phyloP scores from a whole-genome alignment of 2,888 invertebrate genomes.

The Chesias legatella region DNA sequence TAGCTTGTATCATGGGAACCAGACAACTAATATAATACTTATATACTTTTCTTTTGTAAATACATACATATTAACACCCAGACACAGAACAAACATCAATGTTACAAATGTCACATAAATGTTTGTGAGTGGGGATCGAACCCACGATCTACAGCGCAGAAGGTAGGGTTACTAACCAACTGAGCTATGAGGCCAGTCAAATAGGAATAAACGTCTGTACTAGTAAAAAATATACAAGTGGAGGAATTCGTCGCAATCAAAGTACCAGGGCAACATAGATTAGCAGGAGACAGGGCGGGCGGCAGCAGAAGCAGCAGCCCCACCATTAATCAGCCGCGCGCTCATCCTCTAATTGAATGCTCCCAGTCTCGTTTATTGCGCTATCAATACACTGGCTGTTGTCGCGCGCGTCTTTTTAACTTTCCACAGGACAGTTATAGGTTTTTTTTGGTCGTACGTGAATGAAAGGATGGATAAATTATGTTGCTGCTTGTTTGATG shows the following conservation, averaged over 20 bases:
- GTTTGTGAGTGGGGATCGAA: too few relatives aligned
- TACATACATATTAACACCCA: too few relatives aligned
- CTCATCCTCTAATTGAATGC: constrained; percentile 63
- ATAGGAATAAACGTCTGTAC: neutral
- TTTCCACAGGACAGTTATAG: constrained; percentile 20
- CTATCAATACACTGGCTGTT: constrained; percentile 45
- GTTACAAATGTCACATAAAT: too few relatives aligned
- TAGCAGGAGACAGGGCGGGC: constrained; percentile 17
- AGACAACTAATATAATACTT: too few relatives aligned
- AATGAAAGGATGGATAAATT: constrained; percentile 12
- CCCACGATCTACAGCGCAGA: too few relatives aligned
- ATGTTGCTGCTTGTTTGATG: constrained; percentile 16
- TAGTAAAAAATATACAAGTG: too few relatives aligned
- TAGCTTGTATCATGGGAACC: too few relatives aligned
- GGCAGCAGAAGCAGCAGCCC: constrained; percentile 9
- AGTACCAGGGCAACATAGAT: constrained; percentile 27
- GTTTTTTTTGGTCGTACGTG: constrained; percentile 21
- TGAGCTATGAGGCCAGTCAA: too few relatives aligned
- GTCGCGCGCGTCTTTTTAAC: constrained; percentile 20
- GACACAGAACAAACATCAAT: too few relatives aligned
- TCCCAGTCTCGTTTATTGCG: constrained; percentile 45
- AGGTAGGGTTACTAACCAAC: too few relatives aligned
- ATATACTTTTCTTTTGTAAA: too few relatives aligned
- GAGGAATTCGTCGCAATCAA: neutral
- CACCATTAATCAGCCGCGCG: constrained; percentile 45